Evolutionary conservation across 2,797 vertebrate genomes (phyloP), one percentile per base, ranked within the genome.

Genomic region (Sebastes cheni): DNA sequence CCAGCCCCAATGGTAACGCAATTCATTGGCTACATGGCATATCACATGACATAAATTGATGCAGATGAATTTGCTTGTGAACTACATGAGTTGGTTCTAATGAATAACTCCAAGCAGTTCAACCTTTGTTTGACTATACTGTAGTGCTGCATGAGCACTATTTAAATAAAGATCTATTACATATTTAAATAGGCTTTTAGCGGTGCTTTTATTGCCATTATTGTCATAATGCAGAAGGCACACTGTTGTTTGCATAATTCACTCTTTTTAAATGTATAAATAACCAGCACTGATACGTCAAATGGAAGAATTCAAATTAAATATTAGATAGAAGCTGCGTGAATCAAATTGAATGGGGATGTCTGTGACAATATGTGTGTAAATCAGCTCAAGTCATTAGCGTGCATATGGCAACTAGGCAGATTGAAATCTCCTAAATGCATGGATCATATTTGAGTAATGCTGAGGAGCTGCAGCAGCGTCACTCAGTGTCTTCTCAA

Each of bases 381-480:
- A 64, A 75, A 75, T 85, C 20, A 75, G 11, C 55, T 50, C 34
- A 14, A 68, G 30, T 60, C 25, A 67, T 81, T 79, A 72, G 32
- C 16, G 54, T 82, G 18, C 29, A 9, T n/a, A 29, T n/a, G 20
- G 42, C 56, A 59, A 64, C 71, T 67, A 83, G 46, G 10, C 46
- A 67, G 77, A 64, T 34, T 52, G 30, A 55, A 60, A 81, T 65
- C 67, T 78, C 32, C 14, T 14, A 34, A 36, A 68, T 60, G 77
- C 62, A 67, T 27, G 32, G 60, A 52, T 77, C n/a, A 71, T 32
- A 52, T 79, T 50, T 55, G 23, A 80, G 3, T 70, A 9, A 46
- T 42, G 39, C 30, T 22, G 52, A 52, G 16, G 20, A 46, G 34
- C 29, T 77, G 68, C 8, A 4, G 46, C 66, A 54, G 1, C 36